A percentile compares a stretch with the other conserved stretches of the same genome.
These are phyloP conservation scores for Tricholauxania praeusta DNA, from an alignment of 2,888 invertebrate species.

Conservation along the genomic window DNA sequence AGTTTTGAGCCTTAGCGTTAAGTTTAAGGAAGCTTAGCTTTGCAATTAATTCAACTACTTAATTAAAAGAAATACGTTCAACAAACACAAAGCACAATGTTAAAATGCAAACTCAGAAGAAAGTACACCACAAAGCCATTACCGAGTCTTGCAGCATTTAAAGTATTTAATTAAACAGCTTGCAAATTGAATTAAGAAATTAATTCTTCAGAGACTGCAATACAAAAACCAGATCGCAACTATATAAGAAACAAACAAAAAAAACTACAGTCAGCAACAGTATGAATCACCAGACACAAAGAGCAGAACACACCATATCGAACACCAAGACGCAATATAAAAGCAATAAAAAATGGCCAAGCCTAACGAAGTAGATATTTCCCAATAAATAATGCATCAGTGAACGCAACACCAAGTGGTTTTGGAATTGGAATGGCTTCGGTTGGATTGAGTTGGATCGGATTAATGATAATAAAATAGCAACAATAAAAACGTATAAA, in stretches of 20 bases:
- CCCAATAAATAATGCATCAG: constrained; percentile 29
- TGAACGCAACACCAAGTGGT: constrained; percentile 3
- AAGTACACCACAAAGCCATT: constrained; percentile 38
- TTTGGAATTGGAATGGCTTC: neutral
- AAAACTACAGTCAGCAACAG: neutral
- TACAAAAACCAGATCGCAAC: neutral
- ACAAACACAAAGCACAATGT: neutral
- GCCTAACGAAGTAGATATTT: constrained; percentile 7
- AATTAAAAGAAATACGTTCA: neutral
- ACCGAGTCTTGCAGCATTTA: constrained; percentile 31
- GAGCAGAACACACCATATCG: neutral
- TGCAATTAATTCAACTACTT: neutral
- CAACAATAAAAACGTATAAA: no score
- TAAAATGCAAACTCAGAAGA: neutral
- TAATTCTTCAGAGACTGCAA: neutral
- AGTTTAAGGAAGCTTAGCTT: no score
- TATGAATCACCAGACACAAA: constrained; percentile 1
- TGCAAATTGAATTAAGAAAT: constrained; percentile 3
- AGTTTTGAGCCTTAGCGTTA: no score
- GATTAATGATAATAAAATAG: neutral
- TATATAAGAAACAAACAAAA: neutral
- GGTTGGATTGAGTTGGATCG: neutral
- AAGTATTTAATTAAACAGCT: constrained; percentile 9
- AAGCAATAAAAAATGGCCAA: constrained; percentile 26
- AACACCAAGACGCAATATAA: constrained; percentile 9